Evolutionary conservation across 2,797 vertebrate genomes (phyloP), one percentile per base, ranked within the genome.

Genomic region (Clamator glandarius): DNA sequence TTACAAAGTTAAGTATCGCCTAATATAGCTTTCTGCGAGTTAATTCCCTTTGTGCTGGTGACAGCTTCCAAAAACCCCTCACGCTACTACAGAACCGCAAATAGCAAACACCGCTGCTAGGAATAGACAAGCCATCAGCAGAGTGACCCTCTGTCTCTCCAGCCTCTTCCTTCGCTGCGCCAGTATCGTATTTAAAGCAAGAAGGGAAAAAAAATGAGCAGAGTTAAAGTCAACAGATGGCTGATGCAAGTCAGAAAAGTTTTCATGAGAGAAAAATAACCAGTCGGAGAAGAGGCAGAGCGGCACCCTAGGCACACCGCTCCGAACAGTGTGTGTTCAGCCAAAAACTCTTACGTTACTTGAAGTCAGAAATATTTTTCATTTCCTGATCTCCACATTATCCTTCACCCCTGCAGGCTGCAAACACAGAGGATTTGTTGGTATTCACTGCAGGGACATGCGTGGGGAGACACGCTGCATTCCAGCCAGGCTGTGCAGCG

Each of bases 301-400:
- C 61, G 84, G 86, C 52, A 54, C 24, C 85, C 8, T 11, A 6
- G 55, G 54, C 3, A 31, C 3, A 0, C n/a, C 0, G 2, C 33
- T 52, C 58, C 2, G 31, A 63, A 20, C 0, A 1, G 28, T 2
- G 2, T 3, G 0, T 1, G 0, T 14, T 48, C 62, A n/a, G 10
- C 35, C 3, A 2, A 39, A 41, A n/a, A 31, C 54, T 25, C 1
- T 66, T 8, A 7, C 0, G 0, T 16, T 17, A 15, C 31, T 28
- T 8, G 1, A 57, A 80, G 26, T 23, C 28, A 31, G 44, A 50
- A n/a, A 48, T 42, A 15, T 36, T 89, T 66, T 41, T 48, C 23
- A 23, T 46, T 48, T 73, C 62, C 68, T 35, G 12, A 50, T 50
- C 52, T 85, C 79, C 28, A 1, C 9, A 0, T 58, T 44, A 41